Base-by-base conservation (phyloP, 2,888 invertebrate species). In the Ypsolopha sequella region DNA sequence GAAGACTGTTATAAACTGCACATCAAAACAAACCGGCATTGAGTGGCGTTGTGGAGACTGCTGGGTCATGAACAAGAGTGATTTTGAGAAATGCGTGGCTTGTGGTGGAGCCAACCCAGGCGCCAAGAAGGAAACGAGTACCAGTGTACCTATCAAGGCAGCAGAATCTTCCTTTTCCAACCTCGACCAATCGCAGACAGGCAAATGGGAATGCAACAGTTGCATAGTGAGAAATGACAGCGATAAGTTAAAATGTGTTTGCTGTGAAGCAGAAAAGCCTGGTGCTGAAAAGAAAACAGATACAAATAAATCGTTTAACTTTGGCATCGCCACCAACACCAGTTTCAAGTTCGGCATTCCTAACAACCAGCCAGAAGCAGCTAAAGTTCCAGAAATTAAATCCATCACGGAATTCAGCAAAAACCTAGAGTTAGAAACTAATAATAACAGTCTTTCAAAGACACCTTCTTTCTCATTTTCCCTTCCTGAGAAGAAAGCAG, bases 321-420 rank as follows among this genome's bases (percentile, higher is more conserved):
- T 81, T 54, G 68, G 67, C 1, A 55, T 56, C n/a, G 58, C 56
- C 39, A 10, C 61, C 43, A 67, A 65, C 51, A 60, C 52, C 33
- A 55, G 66, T 24, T 81, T 81, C 56, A 80, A 80, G 62, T 82
- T 81, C 60, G 80, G 84, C 1, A 76, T 78, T 53, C 24, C 24
- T 24, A 24, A 24, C 24, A 39, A 39, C 9, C 9, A 39, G n/a
- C 6, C 10, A 24, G 39, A 38, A 24, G 6, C 10, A 6, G 14
- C 39, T 8, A 66, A 68, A 53, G 55, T 55, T 6, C 66, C 73
- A 56, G 65, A 66, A 55, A 55, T 56, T 41, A 63, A 56, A 9
- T 55, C 62, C 10, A 9, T 6, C 9, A 14, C 7, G 7, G 24
- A 24, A 13, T 52, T 58, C n/a, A 52, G 54, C 35, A 53, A 56